phyloP scores from a whole-genome alignment of 2,797 vertebrate genomes.

The Pipistrellus pipistrellus region DNA sequence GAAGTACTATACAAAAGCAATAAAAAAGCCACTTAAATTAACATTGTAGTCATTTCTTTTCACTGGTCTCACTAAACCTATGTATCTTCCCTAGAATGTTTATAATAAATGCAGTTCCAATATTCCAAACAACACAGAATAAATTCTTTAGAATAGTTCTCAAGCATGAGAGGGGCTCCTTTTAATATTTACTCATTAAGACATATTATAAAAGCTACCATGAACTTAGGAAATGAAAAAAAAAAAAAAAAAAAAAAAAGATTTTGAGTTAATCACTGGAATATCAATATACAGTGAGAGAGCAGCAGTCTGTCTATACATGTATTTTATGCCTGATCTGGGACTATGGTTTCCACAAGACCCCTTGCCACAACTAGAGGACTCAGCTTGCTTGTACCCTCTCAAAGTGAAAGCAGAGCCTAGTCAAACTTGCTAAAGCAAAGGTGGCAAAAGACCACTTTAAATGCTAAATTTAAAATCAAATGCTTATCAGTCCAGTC shows the following conservation, averaged over 20 bases:
- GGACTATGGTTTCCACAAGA: neutral
- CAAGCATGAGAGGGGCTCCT: neutral
- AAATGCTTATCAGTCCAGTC: neutral
- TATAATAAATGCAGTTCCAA: neutral
- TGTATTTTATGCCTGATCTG: neutral
- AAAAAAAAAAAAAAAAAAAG: neutral
- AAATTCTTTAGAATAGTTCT: neutral
- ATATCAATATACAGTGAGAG: neutral
- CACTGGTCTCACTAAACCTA: neutral
- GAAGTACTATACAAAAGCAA: neutral
- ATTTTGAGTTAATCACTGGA: neutral
- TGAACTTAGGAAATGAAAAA: neutral
- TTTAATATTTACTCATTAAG: neutral
- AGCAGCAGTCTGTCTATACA: neutral
- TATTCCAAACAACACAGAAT: neutral
- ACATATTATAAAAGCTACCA: slow-evolving; percentile 1
- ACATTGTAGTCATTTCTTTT: neutral
- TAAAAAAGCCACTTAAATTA: neutral
- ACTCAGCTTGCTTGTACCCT: neutral
- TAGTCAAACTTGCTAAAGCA: neutral
- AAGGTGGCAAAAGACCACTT: neutral
- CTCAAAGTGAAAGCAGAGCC: neutral
- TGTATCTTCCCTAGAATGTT: neutral
- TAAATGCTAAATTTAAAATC: slow-evolving; percentile 1
- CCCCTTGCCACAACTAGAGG: neutral